These are phyloP conservation scores for Netta rufina DNA, from an alignment of 2,797 vertebrate species.

Conservation along the genomic window DNA sequence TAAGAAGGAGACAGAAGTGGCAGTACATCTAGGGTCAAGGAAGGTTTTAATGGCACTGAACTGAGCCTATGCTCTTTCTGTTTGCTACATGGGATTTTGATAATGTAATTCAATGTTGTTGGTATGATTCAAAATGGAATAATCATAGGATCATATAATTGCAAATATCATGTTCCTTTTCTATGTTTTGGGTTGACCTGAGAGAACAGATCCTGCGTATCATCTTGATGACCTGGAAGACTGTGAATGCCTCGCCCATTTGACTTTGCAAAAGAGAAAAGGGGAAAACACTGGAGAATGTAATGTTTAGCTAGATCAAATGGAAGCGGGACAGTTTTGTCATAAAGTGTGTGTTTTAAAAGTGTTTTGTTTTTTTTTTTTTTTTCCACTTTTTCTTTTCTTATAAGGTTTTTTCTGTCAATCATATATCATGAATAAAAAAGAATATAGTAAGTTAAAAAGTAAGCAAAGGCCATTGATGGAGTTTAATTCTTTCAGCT, in stretches of 20 bases:
- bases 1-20: neutral
- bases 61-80: neutral
- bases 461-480: neutral
- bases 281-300: slow-evolving; percentile 3
- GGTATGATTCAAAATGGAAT: slow-evolving; percentile 32
- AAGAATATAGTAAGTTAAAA: neutral
- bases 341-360: neutral
- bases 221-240: slow-evolving; percentile 27
- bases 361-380: neutral
- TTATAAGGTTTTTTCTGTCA: neutral
- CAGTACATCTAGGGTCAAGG: neutral
- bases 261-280: slow-evolving; percentile 12
- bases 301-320: slow-evolving; percentile 12
- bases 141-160: neutral
- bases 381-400: neutral
- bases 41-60: slow-evolving; percentile 15
- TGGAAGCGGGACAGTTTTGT: neutral
- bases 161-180: slow-evolving; percentile 34
- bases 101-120: slow-evolving; percentile 43
- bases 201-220: slow-evolving; percentile 5
- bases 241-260: slow-evolving; percentile 37
- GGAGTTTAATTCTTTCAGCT: neutral
- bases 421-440: neutral
- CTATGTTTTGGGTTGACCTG: slow-evolving; percentile 39
- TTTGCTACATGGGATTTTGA: slow-evolving; percentile 6